Percentiles rank a stretch among this genome's conserved stretches.
Evolutionary conservation across 2,113 vertebrate species (phyloP).

Genomic region (Scomber japonicus): DNA sequence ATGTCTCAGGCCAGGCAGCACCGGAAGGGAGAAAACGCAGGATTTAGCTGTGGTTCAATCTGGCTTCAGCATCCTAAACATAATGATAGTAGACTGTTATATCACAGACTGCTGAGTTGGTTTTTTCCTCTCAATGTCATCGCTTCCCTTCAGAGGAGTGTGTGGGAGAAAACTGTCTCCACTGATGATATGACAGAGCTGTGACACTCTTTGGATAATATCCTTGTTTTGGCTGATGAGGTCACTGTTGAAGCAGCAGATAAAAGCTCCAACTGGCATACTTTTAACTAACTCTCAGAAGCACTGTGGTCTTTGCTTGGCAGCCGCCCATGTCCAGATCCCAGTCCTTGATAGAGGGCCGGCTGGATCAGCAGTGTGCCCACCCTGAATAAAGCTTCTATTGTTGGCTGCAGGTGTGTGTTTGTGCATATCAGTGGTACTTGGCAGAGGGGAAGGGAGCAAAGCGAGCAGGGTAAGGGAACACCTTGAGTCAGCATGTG

Average conservation of each 20-base stretch:
- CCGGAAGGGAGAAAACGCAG: constrained; percentile 66
- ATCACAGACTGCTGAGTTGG: constrained; percentile 43
- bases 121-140: constrained; percentile 15
- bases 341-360: constrained; percentile 51
- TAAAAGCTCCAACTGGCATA: constrained; percentile 24
- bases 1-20: constrained; percentile 74
- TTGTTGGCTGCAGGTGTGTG: constrained; percentile 76
- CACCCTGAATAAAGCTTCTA: constrained; percentile 68
- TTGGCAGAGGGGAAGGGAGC: constrained; percentile 73
- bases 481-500: constrained; percentile 78
- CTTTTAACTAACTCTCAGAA: constrained; percentile 51
- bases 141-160: not conserved
- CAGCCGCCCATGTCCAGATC: constrained; percentile 67
- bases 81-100: constrained; percentile 64
- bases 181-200: constrained; percentile 22
- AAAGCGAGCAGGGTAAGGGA: constrained; percentile 61
- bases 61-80: constrained; percentile 62
- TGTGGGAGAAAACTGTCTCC: constrained; percentile 9
- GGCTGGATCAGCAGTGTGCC: constrained; percentile 58
- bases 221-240: constrained; percentile 43
- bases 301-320: constrained; percentile 38
- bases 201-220: constrained; percentile 37
- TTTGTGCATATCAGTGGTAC: constrained; percentile 73
- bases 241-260: constrained; percentile 42
- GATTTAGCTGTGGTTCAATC: constrained; percentile 62